Conservation (phyloP, 2,888 invertebrate species). For the Halocaridina rubra region DNA sequence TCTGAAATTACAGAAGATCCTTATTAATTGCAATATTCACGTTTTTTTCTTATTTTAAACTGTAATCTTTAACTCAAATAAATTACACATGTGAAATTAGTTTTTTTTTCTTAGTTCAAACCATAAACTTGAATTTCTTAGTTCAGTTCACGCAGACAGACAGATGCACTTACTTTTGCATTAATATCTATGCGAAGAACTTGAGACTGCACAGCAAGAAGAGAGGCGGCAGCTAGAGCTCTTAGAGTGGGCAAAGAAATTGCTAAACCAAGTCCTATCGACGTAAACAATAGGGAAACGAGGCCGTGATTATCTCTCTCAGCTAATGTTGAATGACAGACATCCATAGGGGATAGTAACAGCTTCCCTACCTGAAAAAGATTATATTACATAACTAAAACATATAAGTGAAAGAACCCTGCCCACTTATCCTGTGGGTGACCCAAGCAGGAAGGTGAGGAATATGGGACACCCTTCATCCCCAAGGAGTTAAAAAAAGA, state of each 20-base stretch:
- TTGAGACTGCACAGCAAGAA: slow-evolving; percentile 77
- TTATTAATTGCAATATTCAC: slow-evolving; percentile 67
- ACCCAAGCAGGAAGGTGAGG: too few relatives aligned
- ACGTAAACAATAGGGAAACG: slow-evolving; percentile 77
- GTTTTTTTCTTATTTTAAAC: neutral
- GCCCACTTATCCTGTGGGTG: too few relatives aligned
- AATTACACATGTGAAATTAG: too few relatives aligned
- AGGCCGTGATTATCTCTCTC: slow-evolving; percentile 72
- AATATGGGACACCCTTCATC: too few relatives aligned
- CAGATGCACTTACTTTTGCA: slow-evolving; percentile 10
- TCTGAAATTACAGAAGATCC: too few relatives aligned
- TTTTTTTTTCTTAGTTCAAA: neutral
- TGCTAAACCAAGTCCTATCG: slow-evolving; percentile 77
- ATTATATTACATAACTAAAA: too few relatives aligned
- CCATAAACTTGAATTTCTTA: neutral
- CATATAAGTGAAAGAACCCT: too few relatives aligned
- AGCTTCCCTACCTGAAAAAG: slow-evolving; percentile 71
- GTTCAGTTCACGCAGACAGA: neutral
- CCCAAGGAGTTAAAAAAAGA: too few relatives aligned
- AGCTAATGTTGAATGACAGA: slow-evolving; percentile 75
- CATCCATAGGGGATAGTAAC: slow-evolving; percentile 77
- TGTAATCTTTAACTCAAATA: too few relatives aligned
- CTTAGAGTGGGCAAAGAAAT: slow-evolving; percentile 70
- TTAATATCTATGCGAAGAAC: slow-evolving; percentile 46
- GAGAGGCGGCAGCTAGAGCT: slow-evolving; percentile 73